Evolutionary conservation across 2,888 invertebrate species (phyloP).

Genomic region (Chydorus sphaericus): DNA sequence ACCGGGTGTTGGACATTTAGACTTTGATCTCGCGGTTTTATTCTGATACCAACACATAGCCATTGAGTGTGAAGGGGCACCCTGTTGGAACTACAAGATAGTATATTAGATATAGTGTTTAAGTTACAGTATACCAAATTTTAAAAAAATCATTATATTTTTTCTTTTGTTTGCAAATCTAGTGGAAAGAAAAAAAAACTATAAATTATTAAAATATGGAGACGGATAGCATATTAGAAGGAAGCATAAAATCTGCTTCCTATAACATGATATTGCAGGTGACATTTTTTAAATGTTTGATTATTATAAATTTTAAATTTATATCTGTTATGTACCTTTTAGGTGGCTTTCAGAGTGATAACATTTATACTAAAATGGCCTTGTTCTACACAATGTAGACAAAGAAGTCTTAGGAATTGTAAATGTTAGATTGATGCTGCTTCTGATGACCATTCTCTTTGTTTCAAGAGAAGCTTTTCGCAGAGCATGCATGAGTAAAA

Average conservation of each 20-base stretch:
- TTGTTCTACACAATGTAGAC: constrained; percentile 78
- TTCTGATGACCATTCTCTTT: constrained; percentile 84
- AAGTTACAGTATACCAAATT: no score
- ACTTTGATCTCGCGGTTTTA: no score
- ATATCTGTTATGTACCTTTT: constrained; percentile 24
- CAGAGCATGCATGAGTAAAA: constrained; percentile 66
- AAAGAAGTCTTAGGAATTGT: constrained; percentile 86
- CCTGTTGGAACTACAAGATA: no score
- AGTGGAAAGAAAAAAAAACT: no score
- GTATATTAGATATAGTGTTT: no score
- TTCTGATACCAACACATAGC: no score
- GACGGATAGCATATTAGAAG: constrained; percentile 20
- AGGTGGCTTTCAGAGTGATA: constrained; percentile 63
- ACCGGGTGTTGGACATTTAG: no score
- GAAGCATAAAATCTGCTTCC: constrained; percentile 62
- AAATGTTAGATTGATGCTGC: constrained; percentile 77
- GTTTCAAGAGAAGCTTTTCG: constrained; percentile 81
- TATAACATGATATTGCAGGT: constrained; percentile 72
- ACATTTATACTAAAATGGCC: constrained; percentile 88
- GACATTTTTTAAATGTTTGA: constrained; percentile 3
- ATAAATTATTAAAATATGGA: constrained; percentile 16
- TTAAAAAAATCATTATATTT: no score
- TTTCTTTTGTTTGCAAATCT: no score
- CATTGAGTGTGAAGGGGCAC: no score
- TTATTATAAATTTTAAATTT: no score